Base-by-base conservation (phyloP, 2,888 invertebrate genomes). In the Sympetrum striolatum region DNA sequence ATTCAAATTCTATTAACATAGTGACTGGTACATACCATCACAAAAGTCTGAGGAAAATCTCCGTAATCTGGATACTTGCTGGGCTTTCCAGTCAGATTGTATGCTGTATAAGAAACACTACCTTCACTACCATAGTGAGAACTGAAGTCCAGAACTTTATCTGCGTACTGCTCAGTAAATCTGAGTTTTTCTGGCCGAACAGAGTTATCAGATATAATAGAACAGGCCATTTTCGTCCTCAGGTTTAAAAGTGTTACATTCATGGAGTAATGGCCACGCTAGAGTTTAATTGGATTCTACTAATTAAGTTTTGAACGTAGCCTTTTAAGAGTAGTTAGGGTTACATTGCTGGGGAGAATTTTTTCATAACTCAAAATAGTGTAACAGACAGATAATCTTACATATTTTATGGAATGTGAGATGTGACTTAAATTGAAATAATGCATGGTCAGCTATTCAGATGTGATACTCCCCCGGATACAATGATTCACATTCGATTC, bases 121-220 rank as follows among this genome's bases (percentile, higher is more conserved):
- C 96, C 96, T 93, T 96, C 97, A 93, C 97, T 97, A 91, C 98
- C 98, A 94, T 98, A 98, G 94, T 98, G 98, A 0, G 98, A 98
- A 93, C 98, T 98, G 93, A 97, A 98, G 93, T 97, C 97, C 81
- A 96, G 94, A 80, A 98, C 97, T 93, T 96, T 96, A 92, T 96
- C 95, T 2, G 97, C 98, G 94, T 96, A 98, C 93, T 98, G 98
- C 93, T 97, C 96, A 64, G 97, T 93, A 92, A 91, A 81, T 35
- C 53, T 73, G 18, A 44, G 53, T 44, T 80, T 25, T 53, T 31
- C 48, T 80, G 39, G 5, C 22, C 18, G 48, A n/a, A 31, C 81
- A 18, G 60, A n/a, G 18, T 25, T 60, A 22, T 60, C 60, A 12
- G 15, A 8, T 60, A 31, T 37, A 37, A 15, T 86, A 22, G 86